These are phyloP conservation scores for Cynopterus brachyotis DNA, from an alignment of 2,113 vertebrate species.

Conservation along the genomic window DNA sequence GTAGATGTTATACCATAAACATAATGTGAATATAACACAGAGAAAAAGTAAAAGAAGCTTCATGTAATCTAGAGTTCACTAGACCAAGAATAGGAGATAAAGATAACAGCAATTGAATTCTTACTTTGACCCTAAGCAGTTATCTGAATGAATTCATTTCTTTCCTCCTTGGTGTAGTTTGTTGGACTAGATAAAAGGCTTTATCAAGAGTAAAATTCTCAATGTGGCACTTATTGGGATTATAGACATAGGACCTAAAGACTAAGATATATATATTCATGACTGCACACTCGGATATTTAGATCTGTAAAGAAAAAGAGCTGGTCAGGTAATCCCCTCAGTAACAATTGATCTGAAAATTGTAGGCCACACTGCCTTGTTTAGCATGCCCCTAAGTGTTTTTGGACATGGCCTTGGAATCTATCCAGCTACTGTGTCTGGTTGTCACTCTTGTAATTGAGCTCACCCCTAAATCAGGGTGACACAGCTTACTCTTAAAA, in stretches of 20 bases:
- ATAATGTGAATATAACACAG: background rate
- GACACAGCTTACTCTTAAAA: background rate
- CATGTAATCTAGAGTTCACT: background rate
- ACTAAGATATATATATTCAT: background rate
- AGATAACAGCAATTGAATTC: background rate
- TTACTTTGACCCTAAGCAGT: background rate
- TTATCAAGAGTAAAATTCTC: background rate
- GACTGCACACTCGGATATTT: background rate
- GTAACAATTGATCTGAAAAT: background rate
- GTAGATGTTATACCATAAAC: background rate
- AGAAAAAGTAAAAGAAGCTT: background rate
- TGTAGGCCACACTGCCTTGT: background rate
- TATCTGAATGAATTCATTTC: background rate
- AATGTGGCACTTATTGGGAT: background rate
- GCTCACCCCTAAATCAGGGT: background rate
- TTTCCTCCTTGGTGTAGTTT: background rate
- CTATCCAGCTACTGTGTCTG: background rate
- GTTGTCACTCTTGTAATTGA: background rate
- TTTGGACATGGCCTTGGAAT: background rate
- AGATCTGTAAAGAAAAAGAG: background rate
- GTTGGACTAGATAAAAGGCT: background rate
- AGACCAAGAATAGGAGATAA: background rate
- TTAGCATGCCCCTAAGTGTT: background rate
- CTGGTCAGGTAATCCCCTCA: background rate
- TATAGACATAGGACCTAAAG: background rate